phyloP scores from a whole-genome alignment of 2,888 invertebrate genomes.

The Alloplasta piceator region DNA sequence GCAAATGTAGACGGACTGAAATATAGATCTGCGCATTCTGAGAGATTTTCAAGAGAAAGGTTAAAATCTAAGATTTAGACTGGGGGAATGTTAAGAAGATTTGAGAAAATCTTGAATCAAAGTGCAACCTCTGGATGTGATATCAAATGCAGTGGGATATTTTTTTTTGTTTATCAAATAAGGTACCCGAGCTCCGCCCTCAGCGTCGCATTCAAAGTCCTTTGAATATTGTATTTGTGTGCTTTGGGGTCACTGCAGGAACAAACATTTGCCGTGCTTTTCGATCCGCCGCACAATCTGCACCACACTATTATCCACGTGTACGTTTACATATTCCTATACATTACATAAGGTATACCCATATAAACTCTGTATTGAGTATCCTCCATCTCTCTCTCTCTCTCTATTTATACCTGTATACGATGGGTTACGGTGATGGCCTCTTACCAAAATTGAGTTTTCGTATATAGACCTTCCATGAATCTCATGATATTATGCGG shows the following conservation, averaged over 20 bases:
- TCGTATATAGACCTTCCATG: not conserved
- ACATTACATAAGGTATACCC: constrained; percentile 14
- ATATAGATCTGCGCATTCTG: not conserved
- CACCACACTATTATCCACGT: not conserved
- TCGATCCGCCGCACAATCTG: constrained; percentile 15
- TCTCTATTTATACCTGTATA: not conserved
- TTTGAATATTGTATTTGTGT: constrained; percentile 49
- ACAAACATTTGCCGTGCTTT: constrained; percentile 55
- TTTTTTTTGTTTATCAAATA: constrained; percentile 3
- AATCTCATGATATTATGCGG: constrained; percentile 7
- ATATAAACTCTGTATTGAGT: constrained; percentile 25
- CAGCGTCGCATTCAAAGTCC: constrained; percentile 17
- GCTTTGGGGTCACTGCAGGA: constrained; percentile 30
- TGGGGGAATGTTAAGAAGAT: not conserved
- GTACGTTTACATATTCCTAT: not conserved
- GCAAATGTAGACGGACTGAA: not conserved
- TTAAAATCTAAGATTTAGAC: not conserved
- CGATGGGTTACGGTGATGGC: not conserved
- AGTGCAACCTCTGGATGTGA: not conserved
- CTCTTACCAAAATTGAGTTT: constrained; percentile 42
- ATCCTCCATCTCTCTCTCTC: not conserved
- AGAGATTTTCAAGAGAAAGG: not conserved
- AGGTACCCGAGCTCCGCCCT: not conserved
- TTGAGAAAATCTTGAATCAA: not conserved
- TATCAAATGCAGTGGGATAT: constrained; percentile 14